These are phyloP conservation scores for Gila orcuttii DNA, from an alignment of 2,113 vertebrate species.

Conservation along the genomic window DNA sequence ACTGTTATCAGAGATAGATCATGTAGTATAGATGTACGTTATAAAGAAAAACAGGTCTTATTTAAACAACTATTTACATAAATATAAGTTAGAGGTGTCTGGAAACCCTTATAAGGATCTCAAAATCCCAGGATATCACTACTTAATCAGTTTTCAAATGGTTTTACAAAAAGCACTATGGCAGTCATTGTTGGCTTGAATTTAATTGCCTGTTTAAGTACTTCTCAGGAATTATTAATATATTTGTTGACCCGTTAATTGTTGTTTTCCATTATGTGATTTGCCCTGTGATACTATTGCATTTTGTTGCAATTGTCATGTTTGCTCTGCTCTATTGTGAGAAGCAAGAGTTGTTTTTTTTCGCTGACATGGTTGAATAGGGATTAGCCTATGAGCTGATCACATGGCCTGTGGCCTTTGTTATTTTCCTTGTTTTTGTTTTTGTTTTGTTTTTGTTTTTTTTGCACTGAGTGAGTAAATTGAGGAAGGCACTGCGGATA, in stretches of 20 bases:
- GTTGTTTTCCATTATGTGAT: slow-evolving; percentile 1
- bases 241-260: not conserved
- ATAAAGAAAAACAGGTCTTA: not conserved
- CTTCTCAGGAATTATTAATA: not conserved
- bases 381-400: slow-evolving; percentile 75
- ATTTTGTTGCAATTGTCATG: slow-evolving; percentile 49
- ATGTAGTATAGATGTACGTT: not conserved
- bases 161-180: not conserved
- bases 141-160: not conserved
- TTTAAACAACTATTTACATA: not conserved
- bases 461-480: slow-evolving; percentile 75
- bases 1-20: not conserved
- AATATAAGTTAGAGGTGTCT: not conserved
- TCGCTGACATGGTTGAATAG: slow-evolving; percentile 76
- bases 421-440: slow-evolving; percentile 58
- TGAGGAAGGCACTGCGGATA: slow-evolving; percentile 72
- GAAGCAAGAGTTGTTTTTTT: slow-evolving; percentile 62
- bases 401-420: slow-evolving; percentile 74
- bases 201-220: not conserved
- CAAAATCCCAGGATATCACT: not conserved
- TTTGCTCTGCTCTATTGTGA: slow-evolving; percentile 66
- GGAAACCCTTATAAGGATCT: not conserved
- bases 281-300: slow-evolving; percentile 5
- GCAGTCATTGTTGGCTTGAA: not conserved
- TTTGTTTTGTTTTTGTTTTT: slow-evolving; percentile 64